A percentile compares a stretch with the other conserved stretches of the same genome.
These are phyloP conservation scores for Heterocephalus glaber DNA, from an alignment of 2,113 vertebrate species.

Conservation along the genomic window DNA sequence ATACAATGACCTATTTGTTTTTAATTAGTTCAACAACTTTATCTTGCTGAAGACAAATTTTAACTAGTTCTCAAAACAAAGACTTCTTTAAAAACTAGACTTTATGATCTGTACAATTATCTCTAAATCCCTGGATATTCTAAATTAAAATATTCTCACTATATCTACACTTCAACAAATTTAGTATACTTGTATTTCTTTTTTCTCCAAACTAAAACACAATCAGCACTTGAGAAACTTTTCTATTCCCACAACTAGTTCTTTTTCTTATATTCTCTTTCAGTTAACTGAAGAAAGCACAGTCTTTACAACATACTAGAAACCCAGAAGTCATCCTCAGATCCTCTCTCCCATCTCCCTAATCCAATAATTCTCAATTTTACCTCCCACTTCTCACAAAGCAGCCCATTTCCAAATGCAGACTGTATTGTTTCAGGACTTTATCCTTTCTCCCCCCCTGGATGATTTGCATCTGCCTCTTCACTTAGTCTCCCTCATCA, in stretches of 20 bases:
- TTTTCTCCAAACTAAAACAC: background rate
- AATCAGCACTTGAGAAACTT: background rate
- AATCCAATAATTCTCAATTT: background rate
- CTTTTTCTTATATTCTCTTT: slow-evolving; percentile 25
- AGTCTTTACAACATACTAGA: background rate
- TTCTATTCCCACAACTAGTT: background rate
- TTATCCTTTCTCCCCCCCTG: background rate
- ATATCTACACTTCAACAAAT: background rate
- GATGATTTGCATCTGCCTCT: background rate
- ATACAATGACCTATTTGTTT: background rate
- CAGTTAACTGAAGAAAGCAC: background rate
- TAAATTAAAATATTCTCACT: slow-evolving; percentile 37
- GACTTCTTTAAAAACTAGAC: background rate
- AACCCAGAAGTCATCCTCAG: background rate
- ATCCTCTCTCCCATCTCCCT: background rate
- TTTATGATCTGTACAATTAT: background rate
- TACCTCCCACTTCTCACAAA: background rate
- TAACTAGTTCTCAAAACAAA: slow-evolving; percentile 42
- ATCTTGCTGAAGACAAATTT: slow-evolving; percentile 4
- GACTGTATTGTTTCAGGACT: background rate
- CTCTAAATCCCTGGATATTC: background rate
- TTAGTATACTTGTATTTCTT: background rate
- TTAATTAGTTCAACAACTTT: slow-evolving; percentile 7
- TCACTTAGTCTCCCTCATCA: background rate
- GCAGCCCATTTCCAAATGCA: background rate